phyloP scores from a whole-genome alignment of 2,113 vertebrate species.

The Tinamus guttatus region DNA sequence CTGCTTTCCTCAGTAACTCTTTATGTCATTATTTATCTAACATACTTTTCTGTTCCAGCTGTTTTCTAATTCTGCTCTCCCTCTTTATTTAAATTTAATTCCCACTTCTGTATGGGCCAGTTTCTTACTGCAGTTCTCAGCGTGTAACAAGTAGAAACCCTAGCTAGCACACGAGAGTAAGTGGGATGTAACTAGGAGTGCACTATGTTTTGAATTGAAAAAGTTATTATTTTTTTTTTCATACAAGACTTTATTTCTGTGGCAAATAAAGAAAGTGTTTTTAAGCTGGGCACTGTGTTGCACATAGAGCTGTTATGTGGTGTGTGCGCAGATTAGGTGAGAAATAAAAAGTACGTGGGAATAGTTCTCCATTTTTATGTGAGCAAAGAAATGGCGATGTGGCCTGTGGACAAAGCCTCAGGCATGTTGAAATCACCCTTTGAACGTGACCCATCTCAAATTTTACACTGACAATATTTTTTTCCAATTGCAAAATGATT shows the following conservation, averaged over 20 bases:
- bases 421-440: background rate
- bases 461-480: background rate
- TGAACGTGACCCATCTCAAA: background rate
- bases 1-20: background rate
- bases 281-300: background rate
- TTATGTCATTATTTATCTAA: background rate
- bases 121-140: background rate
- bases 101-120: background rate
- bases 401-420: background rate
- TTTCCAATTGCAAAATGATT: background rate
- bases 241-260: background rate
- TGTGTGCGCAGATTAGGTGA: background rate
- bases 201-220: background rate
- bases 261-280: background rate
- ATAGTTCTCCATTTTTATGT: background rate
- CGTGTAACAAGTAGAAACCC: background rate
- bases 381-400: background rate
- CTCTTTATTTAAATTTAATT: background rate
- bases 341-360: background rate
- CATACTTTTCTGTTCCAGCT: background rate
- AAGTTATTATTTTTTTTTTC: background rate
- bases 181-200: background rate
- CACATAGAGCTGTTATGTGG: background rate
- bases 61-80: background rate
- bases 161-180: background rate